Conservation (phyloP, 2,888 invertebrate species). For the Sisyra nigra region DNA sequence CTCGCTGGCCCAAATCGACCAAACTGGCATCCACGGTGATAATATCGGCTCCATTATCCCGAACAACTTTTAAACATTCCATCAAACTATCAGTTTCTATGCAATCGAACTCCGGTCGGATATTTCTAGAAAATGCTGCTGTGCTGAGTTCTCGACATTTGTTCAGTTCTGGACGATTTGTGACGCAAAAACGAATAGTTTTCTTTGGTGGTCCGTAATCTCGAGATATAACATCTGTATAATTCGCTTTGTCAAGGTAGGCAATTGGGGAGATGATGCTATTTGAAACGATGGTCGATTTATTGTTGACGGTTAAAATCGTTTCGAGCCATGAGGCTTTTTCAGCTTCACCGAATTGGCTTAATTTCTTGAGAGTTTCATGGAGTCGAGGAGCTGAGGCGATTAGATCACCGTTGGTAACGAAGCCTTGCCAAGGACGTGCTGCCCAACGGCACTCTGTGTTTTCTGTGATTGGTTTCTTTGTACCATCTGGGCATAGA, state of each 20-base stretch:
- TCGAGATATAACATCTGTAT: constrained; percentile 53
- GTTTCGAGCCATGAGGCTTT: constrained; percentile 30
- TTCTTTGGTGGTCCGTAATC: constrained; percentile 53
- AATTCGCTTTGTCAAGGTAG: constrained; percentile 46
- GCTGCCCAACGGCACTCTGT: constrained; percentile 67
- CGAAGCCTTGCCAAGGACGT: constrained; percentile 68
- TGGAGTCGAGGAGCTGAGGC: constrained; percentile 34
- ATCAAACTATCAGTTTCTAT: constrained; percentile 42
- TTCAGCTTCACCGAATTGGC: constrained; percentile 25
- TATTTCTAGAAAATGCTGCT: constrained; percentile 61
- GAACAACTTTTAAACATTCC: constrained; percentile 48
- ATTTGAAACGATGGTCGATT: constrained; percentile 24
- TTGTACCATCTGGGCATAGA: constrained; percentile 63
- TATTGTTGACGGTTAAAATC: constrained; percentile 39
- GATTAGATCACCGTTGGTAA: constrained; percentile 46
- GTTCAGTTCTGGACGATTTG: constrained; percentile 42
- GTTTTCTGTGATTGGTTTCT: constrained; percentile 44
- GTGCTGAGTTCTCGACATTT: constrained; percentile 59
- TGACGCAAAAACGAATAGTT: constrained; percentile 50
- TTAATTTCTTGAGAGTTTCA: constrained; percentile 36
- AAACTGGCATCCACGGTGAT: constrained; percentile 47
- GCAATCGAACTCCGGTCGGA: constrained; percentile 68
- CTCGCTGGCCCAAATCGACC: constrained; percentile 32
- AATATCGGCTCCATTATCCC: constrained; percentile 53
- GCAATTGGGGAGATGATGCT: constrained; percentile 41